Percentiles rank a stretch among this genome's conserved stretches.
Evolutionary conservation across 2,888 invertebrate species (phyloP).

Genomic region (Diabrotica balteata): DNA sequence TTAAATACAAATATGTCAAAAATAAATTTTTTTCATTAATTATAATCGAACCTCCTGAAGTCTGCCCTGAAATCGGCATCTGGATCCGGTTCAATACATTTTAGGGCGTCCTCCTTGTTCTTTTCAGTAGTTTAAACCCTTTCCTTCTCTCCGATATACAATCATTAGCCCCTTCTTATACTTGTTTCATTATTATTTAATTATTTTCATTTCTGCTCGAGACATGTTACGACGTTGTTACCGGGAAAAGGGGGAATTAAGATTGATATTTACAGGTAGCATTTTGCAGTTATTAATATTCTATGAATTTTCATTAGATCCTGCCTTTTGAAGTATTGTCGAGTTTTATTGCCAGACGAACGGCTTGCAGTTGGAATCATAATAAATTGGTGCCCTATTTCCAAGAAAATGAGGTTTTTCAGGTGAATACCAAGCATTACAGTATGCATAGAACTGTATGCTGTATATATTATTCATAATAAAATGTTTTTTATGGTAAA

Average conservation of each 20-base stretch:
- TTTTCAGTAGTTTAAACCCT: slow-evolving; percentile 56
- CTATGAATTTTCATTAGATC: slow-evolving; percentile 37
- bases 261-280: slow-evolving; percentile 50
- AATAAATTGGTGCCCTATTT: neutral
- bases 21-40: too few relatives aligned
- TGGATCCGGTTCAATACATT: slow-evolving; percentile 32
- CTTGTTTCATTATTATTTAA: slow-evolving; percentile 64
- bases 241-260: slow-evolving; percentile 35
- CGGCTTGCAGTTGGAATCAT: neutral
- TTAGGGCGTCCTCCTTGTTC: slow-evolving; percentile 38
- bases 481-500: too few relatives aligned
- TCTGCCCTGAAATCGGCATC: slow-evolving; percentile 19
- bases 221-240: slow-evolving; percentile 53
- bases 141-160: slow-evolving; percentile 57
- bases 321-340: slow-evolving; percentile 32
- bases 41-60: neutral
- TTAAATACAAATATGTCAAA: too few relatives aligned
- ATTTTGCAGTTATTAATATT: slow-evolving; percentile 42
- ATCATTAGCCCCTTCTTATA: slow-evolving; percentile 60
- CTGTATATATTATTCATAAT: too few relatives aligned
- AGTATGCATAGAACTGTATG: too few relatives aligned
- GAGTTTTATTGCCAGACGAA: slow-evolving; percentile 12
- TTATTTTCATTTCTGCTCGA: slow-evolving; percentile 63
- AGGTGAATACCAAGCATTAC: too few relatives aligned
- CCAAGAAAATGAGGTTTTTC: too few relatives aligned